A percentile compares a stretch with the other conserved stretches of the same genome.
phyloP scores from a whole-genome alignment of 1,140 invertebrate species.

The Penaeus chinensis region DNA sequence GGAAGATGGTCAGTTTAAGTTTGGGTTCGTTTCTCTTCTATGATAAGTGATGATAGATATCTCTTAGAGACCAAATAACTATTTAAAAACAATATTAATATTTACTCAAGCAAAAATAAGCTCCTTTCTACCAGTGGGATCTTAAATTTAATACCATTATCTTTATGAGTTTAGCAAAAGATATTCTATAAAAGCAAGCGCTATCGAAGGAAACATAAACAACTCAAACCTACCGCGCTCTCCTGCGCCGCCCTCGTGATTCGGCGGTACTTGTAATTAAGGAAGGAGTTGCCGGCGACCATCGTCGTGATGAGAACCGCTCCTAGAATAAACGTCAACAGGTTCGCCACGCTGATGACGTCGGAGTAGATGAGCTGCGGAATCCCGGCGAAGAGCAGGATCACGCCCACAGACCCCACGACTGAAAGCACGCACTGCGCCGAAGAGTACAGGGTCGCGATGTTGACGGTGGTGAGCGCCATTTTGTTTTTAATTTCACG shows the following conservation, averaged over 20 bases:
- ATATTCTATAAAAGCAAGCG: not conserved
- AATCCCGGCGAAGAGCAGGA: conserved; percentile 63
- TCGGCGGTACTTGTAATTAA: conserved; percentile 62
- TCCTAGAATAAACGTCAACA: conserved; percentile 62
- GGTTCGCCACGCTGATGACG: conserved; percentile 51
- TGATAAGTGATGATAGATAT: too few species aligned
- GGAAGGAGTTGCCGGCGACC: conserved; percentile 63
- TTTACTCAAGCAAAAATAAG: too few species aligned
- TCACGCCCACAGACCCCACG: conserved; percentile 62
- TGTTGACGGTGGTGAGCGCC: conserved; percentile 34
- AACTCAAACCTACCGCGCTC: conserved; percentile 2
- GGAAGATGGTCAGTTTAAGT: too few species aligned
- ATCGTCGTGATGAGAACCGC: conserved; percentile 61
- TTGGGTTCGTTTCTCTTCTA: too few species aligned
- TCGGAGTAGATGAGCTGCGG: conserved; percentile 62
- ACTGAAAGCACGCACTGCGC: conserved; percentile 61
- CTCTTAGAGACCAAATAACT: too few species aligned
- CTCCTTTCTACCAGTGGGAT: too few species aligned
- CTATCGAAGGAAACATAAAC: not conserved
- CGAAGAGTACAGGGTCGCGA: conserved; percentile 56
- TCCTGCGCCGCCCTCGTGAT: conserved; percentile 31
- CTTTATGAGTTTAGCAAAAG: too few species aligned
- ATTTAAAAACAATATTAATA: too few species aligned
- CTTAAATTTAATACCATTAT: too few species aligned
- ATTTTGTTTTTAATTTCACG: conserved; percentile 17